Base-by-base conservation (phyloP, 2,797 vertebrate genomes). In the Mormyrus hasselquistii region DNA sequence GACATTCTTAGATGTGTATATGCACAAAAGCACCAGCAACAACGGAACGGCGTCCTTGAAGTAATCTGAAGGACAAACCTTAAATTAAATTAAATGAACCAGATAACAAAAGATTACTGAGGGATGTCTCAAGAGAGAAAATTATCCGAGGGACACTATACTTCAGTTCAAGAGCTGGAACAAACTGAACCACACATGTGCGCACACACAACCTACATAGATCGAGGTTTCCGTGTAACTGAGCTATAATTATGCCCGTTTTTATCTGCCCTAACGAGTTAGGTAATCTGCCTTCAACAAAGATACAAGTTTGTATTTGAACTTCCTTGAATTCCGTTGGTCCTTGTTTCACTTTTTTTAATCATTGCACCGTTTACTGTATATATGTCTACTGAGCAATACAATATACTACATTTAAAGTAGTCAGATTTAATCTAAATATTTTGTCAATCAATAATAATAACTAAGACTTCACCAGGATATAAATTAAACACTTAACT, bases 31-130 rank as follows among this genome's bases (percentile, higher is more conserved):
- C 6, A 85, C 19, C 57, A 52, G 41, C 0, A 41, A 44, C 10
- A 65, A 69, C 47, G 59, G 2, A 89, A 38, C 25, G 41, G 44
- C 34, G 22, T 85, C 59, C 10, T 85, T 44, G 14, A 65, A 44
- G 53, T 89, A 41, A 34, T 65, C 12, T 50, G 57, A 86, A 84
- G 57, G n/a, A 49, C 41, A 59, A 47, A 50, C 14, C 88, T 53
- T 50, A 82, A 73, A 69, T 34, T 69, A 69, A 86, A 69, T 47
- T 1, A 50, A 86, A 62, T 86, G 44, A 49, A 52, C 14, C 29
- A 38, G 38, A 47, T 65, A 65, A 86, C 47, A 62, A 85, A 85
- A 89, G 49, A 84, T 62, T 85, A 89, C 50, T 49, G 79, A 59
- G 44, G 59, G 82, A 49, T 47, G 25, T 86, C 82, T 82, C 88